These are phyloP conservation scores for Acropternis orthonyx DNA, from an alignment of 2,797 vertebrate genomes.

Conservation along the genomic window DNA sequence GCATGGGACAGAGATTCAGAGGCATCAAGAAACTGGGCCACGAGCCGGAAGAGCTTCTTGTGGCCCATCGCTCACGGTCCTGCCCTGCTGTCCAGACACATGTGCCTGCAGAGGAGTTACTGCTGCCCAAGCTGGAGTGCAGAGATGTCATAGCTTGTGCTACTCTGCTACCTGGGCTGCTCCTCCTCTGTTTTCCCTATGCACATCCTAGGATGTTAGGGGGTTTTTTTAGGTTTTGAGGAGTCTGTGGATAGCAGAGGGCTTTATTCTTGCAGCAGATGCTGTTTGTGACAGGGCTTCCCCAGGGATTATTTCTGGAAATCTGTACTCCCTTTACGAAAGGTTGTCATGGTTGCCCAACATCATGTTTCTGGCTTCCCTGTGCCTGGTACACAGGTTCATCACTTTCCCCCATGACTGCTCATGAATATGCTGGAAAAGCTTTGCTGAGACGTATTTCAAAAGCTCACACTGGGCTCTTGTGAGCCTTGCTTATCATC, in stretches of 20 bases:
- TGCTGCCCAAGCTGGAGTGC: not conserved
- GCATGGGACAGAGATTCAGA: not conserved
- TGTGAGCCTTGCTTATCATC: not conserved
- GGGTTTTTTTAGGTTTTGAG: not conserved
- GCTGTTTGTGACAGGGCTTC: not conserved
- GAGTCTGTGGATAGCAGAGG: not conserved
- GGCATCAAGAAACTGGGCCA: not conserved
- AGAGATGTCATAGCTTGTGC: not conserved
- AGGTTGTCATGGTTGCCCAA: not conserved
- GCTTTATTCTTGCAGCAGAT: slow-evolving; percentile 18
- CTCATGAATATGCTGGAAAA: not conserved
- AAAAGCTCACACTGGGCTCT: not conserved
- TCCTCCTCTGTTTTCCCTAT: not conserved
- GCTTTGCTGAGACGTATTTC: not conserved
- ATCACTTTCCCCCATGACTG: not conserved
- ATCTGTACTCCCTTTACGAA: not conserved
- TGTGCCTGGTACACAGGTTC: not conserved
- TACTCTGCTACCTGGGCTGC: not conserved
- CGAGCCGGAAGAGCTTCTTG: not conserved
- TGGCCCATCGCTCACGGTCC: fast-evolving
- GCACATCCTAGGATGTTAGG: not conserved
- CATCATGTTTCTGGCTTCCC: not conserved
- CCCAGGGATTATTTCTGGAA: slow-evolving; percentile 22
- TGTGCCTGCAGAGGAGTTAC: not conserved
- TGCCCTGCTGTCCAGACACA: not conserved